These are phyloP conservation scores for Myotis yumanensis DNA, from an alignment of 2,113 vertebrate genomes.

Conservation along the genomic window DNA sequence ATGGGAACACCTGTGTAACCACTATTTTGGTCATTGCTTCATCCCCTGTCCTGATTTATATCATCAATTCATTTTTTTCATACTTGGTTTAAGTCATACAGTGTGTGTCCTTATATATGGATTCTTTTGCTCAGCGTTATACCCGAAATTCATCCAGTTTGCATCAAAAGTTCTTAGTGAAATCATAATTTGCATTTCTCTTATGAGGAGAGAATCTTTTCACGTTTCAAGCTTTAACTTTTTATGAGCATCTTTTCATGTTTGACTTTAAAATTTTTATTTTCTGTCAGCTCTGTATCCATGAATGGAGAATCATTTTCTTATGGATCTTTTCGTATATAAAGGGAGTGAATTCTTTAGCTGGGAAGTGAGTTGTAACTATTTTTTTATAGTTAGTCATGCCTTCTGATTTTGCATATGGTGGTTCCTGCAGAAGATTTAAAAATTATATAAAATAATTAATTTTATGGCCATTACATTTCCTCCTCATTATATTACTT, in stretches of 20 bases:
- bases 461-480: background rate
- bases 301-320: background rate
- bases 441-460: background rate
- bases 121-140: background rate
- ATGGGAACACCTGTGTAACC: background rate
- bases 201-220: background rate
- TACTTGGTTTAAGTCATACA: background rate
- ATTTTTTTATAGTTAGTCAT: background rate
- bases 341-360: background rate
- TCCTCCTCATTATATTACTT: background rate
- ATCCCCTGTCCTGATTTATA: background rate
- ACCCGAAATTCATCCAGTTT: background rate
- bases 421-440: background rate
- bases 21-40: background rate
- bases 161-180: background rate
- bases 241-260: slow-evolving; percentile 6
- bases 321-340: background rate
- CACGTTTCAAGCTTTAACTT: background rate
- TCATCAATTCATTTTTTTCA: background rate
- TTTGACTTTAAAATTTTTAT: slow-evolving; percentile 4
- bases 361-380: background rate
- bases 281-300: background rate
- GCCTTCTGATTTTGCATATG: background rate
- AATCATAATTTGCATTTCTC: slow-evolving; percentile 11
- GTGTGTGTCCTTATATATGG: background rate